phyloP scores from a whole-genome alignment of 2,113 vertebrate genomes.

The Phalacrocorax carbo region DNA sequence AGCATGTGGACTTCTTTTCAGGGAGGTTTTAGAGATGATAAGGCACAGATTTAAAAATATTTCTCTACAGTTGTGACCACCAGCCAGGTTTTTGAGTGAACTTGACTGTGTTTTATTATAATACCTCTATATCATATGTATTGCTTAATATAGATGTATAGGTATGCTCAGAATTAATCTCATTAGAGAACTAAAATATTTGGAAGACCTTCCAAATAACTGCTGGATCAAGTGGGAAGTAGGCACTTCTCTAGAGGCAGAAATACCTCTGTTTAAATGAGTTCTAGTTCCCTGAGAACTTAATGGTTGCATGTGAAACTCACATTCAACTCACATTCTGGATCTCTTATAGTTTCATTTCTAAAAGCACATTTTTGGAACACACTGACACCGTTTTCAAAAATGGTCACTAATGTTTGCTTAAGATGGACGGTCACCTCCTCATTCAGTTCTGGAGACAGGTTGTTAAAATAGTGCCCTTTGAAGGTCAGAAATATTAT shows the following conservation, averaged over 20 bases:
- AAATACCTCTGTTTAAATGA: background rate
- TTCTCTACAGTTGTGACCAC: background rate
- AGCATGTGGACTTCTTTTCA: background rate
- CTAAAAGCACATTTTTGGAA: background rate
- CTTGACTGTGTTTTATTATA: background rate
- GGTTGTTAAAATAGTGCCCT: background rate
- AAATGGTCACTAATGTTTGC: background rate
- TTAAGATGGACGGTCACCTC: background rate
- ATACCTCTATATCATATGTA: background rate
- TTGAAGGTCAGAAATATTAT: background rate
- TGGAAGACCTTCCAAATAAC: background rate
- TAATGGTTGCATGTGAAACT: background rate
- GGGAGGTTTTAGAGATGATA: background rate
- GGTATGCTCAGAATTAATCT: background rate
- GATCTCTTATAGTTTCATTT: background rate
- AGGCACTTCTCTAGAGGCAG: background rate
- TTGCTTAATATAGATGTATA: background rate
- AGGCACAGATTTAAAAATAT: background rate
- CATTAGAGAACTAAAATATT: background rate
- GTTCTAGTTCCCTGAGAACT: background rate
- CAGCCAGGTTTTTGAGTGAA: background rate
- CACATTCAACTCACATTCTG: background rate
- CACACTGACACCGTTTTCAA: background rate
- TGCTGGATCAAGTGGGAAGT: background rate
- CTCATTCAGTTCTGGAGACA: background rate